phyloP scores from a whole-genome alignment of 2,113 vertebrate species.

The Anguilla rostrata region DNA sequence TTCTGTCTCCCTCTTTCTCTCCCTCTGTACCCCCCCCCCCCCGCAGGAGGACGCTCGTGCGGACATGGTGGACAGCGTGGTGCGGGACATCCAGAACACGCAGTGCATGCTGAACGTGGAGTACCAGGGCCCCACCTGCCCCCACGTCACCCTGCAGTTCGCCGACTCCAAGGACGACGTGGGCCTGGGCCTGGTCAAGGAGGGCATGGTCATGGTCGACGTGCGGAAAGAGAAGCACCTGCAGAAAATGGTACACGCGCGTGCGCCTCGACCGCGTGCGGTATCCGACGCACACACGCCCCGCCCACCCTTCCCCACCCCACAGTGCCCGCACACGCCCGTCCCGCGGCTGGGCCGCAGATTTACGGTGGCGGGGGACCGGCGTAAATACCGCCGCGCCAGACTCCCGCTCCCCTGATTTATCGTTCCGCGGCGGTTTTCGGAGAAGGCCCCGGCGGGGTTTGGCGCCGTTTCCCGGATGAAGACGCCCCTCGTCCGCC shows the following conservation, averaged over 20 bases:
- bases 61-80: constrained; percentile 85
- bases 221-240: constrained; percentile 88
- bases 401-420: neutral
- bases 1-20: too few relatives aligned
- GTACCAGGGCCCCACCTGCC: constrained; percentile 74
- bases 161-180: constrained; percentile 87
- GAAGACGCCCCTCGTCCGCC: neutral
- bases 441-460: neutral
- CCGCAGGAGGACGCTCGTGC: constrained; percentile 83
- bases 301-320: neutral
- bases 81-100: constrained; percentile 89
- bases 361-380: constrained; percentile 21
- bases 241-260: constrained; percentile 82
- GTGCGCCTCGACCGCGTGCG: neutral
- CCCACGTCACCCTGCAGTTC: constrained; percentile 86
- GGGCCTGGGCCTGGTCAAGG: constrained; percentile 86
- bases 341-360: constrained; percentile 6
- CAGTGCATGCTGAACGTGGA: constrained; percentile 93
- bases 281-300: too few relatives aligned
- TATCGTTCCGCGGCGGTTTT: neutral
- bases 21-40: neutral
- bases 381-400: neutral
- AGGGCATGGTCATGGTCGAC: constrained; percentile 92
- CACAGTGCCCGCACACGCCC: neutral
- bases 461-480: neutral